Evolutionary conservation across 2,113 vertebrate species (phyloP).

Genomic region (Grammomys surdaster): DNA sequence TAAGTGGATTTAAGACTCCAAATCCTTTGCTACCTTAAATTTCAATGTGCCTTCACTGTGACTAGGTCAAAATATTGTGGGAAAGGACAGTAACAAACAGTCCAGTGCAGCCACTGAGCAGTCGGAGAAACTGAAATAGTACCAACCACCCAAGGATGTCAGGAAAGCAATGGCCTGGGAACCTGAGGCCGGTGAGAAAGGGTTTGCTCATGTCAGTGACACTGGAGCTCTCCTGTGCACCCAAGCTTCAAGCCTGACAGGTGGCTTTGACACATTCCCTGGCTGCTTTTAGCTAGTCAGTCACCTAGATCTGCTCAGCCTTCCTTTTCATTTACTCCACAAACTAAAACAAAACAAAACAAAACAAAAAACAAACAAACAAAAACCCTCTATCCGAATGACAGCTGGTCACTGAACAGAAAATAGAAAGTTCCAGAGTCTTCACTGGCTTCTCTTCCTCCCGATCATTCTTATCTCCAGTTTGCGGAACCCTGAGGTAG

Average conservation of each 20-base stretch:
- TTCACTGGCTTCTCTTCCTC: neutral
- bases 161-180: neutral
- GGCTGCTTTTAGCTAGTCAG: constrained; percentile 44
- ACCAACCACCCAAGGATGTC: neutral
- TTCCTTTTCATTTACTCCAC: constrained; percentile 54
- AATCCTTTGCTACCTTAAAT: constrained; percentile 4
- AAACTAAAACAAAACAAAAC: neutral
- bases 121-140: constrained; percentile 11
- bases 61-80: constrained; percentile 30
- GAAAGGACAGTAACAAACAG: neutral
- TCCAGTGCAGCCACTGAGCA: neutral
- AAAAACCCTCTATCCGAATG: neutral
- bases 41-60: neutral
- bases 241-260: neutral
- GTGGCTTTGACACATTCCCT: neutral
- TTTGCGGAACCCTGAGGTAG: neutral
- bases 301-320: constrained; percentile 31
- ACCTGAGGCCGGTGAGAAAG: neutral
- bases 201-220: neutral
- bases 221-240: neutral
- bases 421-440: neutral
- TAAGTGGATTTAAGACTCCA: neutral
- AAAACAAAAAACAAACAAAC: too few relatives aligned
- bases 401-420: constrained; percentile 3
- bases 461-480: neutral